Percentiles rank a stretch among this genome's conserved stretches.
These are phyloP conservation scores for Torymus tubicola DNA, from an alignment of 2,888 invertebrate genomes.

Conservation along the genomic window DNA sequence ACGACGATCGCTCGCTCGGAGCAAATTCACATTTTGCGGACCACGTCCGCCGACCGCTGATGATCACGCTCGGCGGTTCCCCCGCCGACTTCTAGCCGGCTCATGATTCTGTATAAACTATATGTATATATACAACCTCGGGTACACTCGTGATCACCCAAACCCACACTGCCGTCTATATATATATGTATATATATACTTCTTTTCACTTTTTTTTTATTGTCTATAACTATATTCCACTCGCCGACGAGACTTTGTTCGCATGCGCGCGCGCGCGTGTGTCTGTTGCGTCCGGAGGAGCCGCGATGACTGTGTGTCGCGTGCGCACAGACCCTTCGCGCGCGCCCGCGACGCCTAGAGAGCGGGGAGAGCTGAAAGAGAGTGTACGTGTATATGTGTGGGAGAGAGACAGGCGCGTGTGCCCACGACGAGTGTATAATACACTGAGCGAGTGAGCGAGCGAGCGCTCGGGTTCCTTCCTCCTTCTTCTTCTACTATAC, in stretches of 20 bases:
- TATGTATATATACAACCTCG: too few relatives aligned
- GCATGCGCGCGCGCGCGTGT: background rate
- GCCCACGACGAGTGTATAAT: conserved; percentile 61
- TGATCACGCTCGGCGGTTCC: too few relatives aligned
- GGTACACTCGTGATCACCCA: too few relatives aligned
- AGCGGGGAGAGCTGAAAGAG: conserved; percentile 35
- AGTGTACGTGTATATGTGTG: conserved; percentile 35
- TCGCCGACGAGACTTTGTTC: background rate
- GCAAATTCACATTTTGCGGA: conserved; percentile 38
- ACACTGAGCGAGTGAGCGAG: too few relatives aligned
- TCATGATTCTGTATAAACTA: too few relatives aligned
- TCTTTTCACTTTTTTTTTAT: too few relatives aligned
- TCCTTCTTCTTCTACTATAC: conserved; percentile 54
- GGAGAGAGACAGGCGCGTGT: conserved; percentile 59
- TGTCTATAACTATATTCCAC: too few relatives aligned
- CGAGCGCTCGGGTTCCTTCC: conserved; percentile 59
- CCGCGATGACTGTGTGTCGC: conserved; percentile 57
- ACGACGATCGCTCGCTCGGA: background rate
- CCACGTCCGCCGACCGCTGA: background rate
- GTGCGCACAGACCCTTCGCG: conserved; percentile 57
- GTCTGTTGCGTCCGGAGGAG: conserved; percentile 50
- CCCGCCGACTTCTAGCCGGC: too few relatives aligned
- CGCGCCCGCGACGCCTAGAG: conserved; percentile 5
- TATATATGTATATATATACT: too few relatives aligned
- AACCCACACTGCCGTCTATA: too few relatives aligned